phyloP scores from a whole-genome alignment of 2,888 invertebrate genomes.

The Diogma glabrata region DNA sequence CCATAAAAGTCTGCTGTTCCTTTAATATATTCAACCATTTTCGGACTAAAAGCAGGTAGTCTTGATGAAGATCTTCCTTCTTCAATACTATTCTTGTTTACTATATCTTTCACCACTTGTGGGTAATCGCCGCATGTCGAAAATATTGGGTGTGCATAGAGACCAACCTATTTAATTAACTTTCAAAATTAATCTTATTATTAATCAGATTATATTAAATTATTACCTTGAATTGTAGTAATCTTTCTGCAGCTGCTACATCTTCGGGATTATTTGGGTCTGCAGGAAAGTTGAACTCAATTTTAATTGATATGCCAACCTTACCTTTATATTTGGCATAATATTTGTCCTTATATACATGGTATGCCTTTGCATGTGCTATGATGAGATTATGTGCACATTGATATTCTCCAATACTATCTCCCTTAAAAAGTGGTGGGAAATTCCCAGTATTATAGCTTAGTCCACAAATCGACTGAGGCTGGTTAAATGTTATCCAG shows the following conservation, averaged over 20 bases:
- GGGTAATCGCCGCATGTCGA: constrained; percentile 29
- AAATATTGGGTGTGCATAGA: constrained; percentile 23
- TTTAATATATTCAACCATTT: background rate
- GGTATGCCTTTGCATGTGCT: constrained; percentile 39
- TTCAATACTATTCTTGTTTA: constrained; percentile 25
- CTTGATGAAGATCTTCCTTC: constrained; percentile 28
- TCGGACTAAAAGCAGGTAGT: constrained; percentile 15
- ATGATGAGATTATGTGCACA: constrained; percentile 39
- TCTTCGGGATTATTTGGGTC: constrained; percentile 18
- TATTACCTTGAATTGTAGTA: background rate
- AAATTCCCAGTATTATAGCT: constrained; percentile 38
- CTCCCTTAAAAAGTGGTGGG: constrained; percentile 28
- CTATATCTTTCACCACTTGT: constrained; percentile 24
- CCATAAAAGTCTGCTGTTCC: constrained; percentile 28
- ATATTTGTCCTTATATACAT: constrained; percentile 30
- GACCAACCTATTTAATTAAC: constrained; percentile 26
- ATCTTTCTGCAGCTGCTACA: constrained; percentile 11
- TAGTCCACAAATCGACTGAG: constrained; percentile 32
- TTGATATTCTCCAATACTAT: constrained; percentile 39
- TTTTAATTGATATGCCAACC: constrained; percentile 25
- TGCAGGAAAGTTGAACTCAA: constrained; percentile 22
- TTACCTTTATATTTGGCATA: constrained; percentile 22
- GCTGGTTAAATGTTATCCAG: constrained; percentile 50
- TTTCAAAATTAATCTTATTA: no score
- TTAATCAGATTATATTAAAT: no score